Evolutionary conservation across 1,140 invertebrate genomes (phyloP).

Genomic region (Mizuhopecten yessoensis): DNA sequence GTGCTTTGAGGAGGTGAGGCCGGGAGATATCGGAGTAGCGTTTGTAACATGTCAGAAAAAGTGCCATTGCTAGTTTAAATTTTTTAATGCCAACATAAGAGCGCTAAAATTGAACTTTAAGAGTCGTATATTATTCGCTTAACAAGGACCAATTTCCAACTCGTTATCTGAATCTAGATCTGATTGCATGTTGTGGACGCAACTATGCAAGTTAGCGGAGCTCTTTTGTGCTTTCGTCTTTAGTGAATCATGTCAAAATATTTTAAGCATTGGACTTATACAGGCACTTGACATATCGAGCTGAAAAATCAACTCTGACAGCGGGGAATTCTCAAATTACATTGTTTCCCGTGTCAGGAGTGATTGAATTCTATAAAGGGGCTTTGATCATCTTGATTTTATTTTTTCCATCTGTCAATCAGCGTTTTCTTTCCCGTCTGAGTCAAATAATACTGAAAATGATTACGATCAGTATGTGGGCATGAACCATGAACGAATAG

Average conservation of each 20-base stretch:
- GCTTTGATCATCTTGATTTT: slow-evolving; percentile 26
- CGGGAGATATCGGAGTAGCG: not conserved
- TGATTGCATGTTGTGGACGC: slow-evolving; percentile 20
- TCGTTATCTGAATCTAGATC: not conserved
- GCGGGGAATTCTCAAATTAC: not conserved
- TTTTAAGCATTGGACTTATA: not conserved
- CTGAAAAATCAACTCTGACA: not conserved
- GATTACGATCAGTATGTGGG: not conserved
- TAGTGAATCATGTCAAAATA: slow-evolving; percentile 17
- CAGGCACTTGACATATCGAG: slow-evolving; percentile 1
- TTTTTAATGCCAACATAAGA: not conserved
- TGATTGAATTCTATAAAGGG: not conserved
- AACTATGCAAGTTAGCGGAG: not conserved
- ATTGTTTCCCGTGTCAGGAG: slow-evolving; percentile 21
- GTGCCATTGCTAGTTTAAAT: not conserved
- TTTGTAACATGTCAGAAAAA: not conserved
- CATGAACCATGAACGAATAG: not conserved
- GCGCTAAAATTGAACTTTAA: not conserved
- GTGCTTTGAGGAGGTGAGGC: not conserved
- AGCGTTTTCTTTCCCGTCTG: not conserved
- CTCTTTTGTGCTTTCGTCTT: slow-evolving; percentile 5
- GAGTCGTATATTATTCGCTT: not conserved
- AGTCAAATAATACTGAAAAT: not conserved
- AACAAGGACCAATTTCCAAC: not conserved
- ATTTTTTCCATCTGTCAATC: slow-evolving; percentile 31